Evolutionary conservation across 2,888 invertebrate genomes (phyloP), one percentile per base, ranked within the genome.

Genomic region (Caprella mutica): DNA sequence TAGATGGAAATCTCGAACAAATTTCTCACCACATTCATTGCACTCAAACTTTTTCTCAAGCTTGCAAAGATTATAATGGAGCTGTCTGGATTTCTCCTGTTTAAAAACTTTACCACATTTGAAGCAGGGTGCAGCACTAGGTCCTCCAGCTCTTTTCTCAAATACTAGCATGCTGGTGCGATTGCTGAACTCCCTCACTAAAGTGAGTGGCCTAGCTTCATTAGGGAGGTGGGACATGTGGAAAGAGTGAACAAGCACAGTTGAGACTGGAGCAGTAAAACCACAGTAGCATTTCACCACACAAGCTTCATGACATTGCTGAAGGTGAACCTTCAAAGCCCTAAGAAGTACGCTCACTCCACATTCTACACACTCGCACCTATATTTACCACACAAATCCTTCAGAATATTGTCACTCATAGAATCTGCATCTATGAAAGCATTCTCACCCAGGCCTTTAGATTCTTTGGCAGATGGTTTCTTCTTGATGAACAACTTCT

Each of bases 41-140:
- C 65, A 65, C 21, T 59, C 62, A 44, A 56, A 60, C 43, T 62
- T 62, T 30, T 65, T 65, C 50, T 62, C 62, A 21, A 63, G 48
- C 40, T 63, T 63, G 35, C 63, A 63, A 14, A 63, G 56, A 24
- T 63, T 63, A 26, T 63, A 63, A 38, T 63, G 63, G 39, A 63
- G 55, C 29, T 63, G 63, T 2, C 63, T 29, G 8, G 63, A 63
- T 46, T 63, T 63, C 27, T 63, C 63, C 44, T 63, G 63, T 30
- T 63, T 63, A 46, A 63, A 63, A 4, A 54, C 50, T 33, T 63
- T 63, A 14, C 59, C 59, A 44, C 63, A 63, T 23, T 63, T 63
- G 44, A 63, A 63, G 48, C 63, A 63, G 6, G 63, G 63, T 26
- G 30, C 59, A 39, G 56, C 54, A 26, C 53, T 38, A 8, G 63